Conservation (phyloP, 2,888 invertebrate species). For the Andrena bicolor region DNA sequence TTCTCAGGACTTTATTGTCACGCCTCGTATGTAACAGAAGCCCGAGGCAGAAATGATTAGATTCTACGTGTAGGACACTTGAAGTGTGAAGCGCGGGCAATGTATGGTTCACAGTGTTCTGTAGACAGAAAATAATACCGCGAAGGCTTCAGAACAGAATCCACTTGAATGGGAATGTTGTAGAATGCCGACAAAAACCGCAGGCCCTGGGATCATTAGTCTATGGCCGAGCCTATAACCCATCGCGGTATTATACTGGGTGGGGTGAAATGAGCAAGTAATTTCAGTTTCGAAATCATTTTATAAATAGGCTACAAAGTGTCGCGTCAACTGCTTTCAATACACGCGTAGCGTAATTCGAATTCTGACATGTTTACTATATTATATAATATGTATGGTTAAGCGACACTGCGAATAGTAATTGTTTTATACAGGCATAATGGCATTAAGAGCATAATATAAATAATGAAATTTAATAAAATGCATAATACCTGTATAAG, state of each 20-base stretch:
- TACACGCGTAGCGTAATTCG: too few relatives aligned
- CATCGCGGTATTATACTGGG: conserved; percentile 80
- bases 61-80: background rate
- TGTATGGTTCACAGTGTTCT: conserved; percentile 44
- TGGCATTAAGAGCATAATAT: too few relatives aligned
- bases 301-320: background rate
- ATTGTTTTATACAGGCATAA: too few relatives aligned
- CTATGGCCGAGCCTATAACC: conserved; percentile 81
- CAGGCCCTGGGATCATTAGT: conserved; percentile 84
- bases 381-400: too few relatives aligned
- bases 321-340: background rate
- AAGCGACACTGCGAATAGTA: too few relatives aligned
- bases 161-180: conserved; percentile 85
- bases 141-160: conserved; percentile 71
- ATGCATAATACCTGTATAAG: too few relatives aligned
- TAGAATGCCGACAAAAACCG: conserved; percentile 85
- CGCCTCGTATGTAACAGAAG: background rate
- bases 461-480: too few relatives aligned
- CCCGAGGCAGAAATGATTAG: background rate
- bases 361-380: too few relatives aligned
- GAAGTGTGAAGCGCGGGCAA: conserved; percentile 51
- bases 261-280: conserved; percentile 65
- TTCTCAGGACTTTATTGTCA: background rate
- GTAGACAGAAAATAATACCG: conserved; percentile 71
- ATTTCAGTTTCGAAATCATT: conserved; percentile 14